Conservation (phyloP, 2,888 invertebrate genomes). For the Drosophila mimica region DNA sequence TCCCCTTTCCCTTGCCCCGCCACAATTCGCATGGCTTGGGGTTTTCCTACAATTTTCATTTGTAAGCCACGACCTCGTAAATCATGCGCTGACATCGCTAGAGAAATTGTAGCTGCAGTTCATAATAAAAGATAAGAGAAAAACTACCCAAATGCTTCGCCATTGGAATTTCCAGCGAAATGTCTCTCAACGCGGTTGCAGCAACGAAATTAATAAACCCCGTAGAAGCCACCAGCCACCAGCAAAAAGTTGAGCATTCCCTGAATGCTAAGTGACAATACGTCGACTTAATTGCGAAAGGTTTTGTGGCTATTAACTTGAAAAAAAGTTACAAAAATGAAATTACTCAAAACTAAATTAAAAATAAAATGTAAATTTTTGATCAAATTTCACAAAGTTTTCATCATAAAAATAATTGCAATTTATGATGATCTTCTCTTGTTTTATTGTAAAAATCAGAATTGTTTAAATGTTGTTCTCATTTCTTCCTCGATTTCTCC, state of each 20-base stretch:
- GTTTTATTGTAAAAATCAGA: not conserved
- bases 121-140: slow-evolving; percentile 71
- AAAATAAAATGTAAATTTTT: not conserved
- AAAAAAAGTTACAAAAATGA: not conserved
- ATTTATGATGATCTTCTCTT: not conserved
- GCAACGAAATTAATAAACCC: slow-evolving; percentile 71
- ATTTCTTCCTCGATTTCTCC: not conserved
- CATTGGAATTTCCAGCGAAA: slow-evolving; percentile 55
- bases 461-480: not conserved
- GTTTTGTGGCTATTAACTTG: not conserved
- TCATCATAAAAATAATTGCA: not conserved
- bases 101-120: slow-evolving; percentile 76
- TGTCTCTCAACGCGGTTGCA: slow-evolving; percentile 34
- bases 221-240: slow-evolving; percentile 32
- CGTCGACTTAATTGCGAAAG: slow-evolving; percentile 19
- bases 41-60: slow-evolving; percentile 76
- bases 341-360: not conserved
- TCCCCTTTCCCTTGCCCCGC: not conserved
- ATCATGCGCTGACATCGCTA: slow-evolving; percentile 75
- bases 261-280: not conserved
- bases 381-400: not conserved
- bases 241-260: not conserved
- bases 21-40: slow-evolving; percentile 7
- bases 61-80: slow-evolving; percentile 70
- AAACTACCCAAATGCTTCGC: slow-evolving; percentile 29